Conservation (phyloP, 2,888 invertebrate species). For the Myopa tessellatipennis region DNA sequence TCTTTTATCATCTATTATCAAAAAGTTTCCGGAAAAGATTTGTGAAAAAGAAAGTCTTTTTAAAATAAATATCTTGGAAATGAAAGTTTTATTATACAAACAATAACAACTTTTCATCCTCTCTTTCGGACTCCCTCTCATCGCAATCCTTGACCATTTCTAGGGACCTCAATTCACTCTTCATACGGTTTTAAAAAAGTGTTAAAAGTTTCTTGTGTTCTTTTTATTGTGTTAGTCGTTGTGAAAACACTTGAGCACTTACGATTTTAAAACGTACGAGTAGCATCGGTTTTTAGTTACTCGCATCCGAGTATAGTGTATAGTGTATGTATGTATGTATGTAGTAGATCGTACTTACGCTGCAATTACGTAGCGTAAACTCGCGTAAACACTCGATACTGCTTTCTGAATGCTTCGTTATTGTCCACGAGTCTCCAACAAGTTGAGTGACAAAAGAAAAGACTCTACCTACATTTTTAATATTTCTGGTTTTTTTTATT, state of each 20-base stretch:
- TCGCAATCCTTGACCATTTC: no score
- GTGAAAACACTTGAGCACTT: not conserved
- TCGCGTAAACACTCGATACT: not conserved
- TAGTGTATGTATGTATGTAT: not conserved
- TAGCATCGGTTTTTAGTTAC: not conserved
- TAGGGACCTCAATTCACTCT: no score
- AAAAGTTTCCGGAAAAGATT: no score
- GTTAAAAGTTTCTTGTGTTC: no score
- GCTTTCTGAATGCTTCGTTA: not conserved
- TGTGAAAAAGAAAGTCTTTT: no score
- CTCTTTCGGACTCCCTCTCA: no score
- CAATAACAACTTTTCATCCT: no score
- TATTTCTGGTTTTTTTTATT: not conserved
- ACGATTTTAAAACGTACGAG: not conserved
- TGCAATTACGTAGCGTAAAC: slow-evolving; percentile 4
- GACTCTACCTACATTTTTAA: not conserved
- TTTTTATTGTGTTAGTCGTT: not conserved
- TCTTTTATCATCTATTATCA: no score
- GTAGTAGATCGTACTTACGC: not conserved
- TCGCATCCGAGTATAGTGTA: not conserved
- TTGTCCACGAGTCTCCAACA: not conserved
- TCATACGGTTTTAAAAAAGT: no score
- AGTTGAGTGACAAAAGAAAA: not conserved
- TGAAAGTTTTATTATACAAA: no score
- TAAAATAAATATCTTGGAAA: no score